These are phyloP conservation scores for Syrphus vitripennis DNA, from an alignment of 2,888 invertebrate species.

Conservation along the genomic window DNA sequence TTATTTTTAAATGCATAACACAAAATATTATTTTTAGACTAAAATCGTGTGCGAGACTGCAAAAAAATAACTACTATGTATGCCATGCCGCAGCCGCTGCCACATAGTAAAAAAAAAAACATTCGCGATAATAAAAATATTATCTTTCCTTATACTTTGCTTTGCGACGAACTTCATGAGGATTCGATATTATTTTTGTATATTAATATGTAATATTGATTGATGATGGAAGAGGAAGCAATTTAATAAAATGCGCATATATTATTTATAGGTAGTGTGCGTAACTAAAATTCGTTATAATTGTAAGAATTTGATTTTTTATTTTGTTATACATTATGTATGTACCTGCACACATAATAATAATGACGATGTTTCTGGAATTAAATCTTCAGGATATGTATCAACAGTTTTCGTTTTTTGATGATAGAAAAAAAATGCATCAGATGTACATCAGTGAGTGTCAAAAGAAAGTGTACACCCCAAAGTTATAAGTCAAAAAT, in stretches of 20 bases:
- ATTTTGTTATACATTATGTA: not conserved
- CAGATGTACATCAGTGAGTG: no score
- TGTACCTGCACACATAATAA: no score
- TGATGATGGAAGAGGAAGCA: not conserved
- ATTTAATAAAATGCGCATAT: not conserved
- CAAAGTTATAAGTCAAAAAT: no score
- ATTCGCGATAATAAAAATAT: not conserved
- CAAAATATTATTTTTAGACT: conserved; percentile 28
- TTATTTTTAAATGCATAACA: conserved; percentile 38
- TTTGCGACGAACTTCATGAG: not conserved
- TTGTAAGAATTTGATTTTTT: not conserved
- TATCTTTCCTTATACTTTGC: not conserved
- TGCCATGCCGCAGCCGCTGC: not conserved
- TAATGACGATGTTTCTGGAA: no score
- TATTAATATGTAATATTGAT: conserved; percentile 16
- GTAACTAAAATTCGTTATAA: not conserved
- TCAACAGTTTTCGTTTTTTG: no score
- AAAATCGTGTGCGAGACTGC: not conserved
- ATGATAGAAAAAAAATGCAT: no score
- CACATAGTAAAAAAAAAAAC: not conserved
- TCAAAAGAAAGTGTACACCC: no score
- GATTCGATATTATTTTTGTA: not conserved
- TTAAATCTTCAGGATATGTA: no score
- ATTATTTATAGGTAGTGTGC: not conserved
- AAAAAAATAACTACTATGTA: not conserved